Evolutionary conservation across 2,888 invertebrate genomes (phyloP), one percentile per base, ranked within the genome.

Genomic region (Seira ritae): DNA sequence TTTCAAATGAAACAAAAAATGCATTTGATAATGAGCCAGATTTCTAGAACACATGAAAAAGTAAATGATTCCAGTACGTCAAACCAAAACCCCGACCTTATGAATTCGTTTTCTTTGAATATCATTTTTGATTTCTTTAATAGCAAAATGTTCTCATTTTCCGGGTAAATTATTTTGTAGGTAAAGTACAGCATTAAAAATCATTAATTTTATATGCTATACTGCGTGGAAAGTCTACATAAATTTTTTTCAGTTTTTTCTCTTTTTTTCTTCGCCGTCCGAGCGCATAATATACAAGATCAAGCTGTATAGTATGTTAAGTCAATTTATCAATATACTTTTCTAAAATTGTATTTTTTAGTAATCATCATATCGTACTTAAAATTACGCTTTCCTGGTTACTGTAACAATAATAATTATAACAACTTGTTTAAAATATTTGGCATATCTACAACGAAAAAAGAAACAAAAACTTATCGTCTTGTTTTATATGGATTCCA

Each of bases 381-480:
- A 31, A 31, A 31, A 31, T 31, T 31, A 31, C n/a, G n/a, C n/a
- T 62, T 62, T 20, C 12, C 22, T 62, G 12, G 62, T 62, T 15
- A 20, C 62, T 62, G 62, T 62, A 62, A 62, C 22, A 62, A 62
- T 62, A 60, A 60, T n/a, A 62, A 22, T 62, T 15, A 62, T 62
- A 62, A 62, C 62, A 62, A 20, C 22, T 62, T 81, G 69, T 76
- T 71, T 81, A 81, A 81, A 81, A 81, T 81, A 81, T 81, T 81
- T 81, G 81, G 81, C 81, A 81, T 81, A 81, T 81, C 81, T 81
- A 81, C 81, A 81, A 55, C 65, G 70, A 74, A 80, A 74, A 73
- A 46, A 69, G 8, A 31, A 31, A 31, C 31, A 31, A 31, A 31
- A 4, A 2, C 31, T 31, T n/a, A n/a, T n/a, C n/a, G n/a, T n/a